Evolutionary conservation across 2,888 invertebrate species (phyloP).

Genomic region (Pardosa pseudoannulata): DNA sequence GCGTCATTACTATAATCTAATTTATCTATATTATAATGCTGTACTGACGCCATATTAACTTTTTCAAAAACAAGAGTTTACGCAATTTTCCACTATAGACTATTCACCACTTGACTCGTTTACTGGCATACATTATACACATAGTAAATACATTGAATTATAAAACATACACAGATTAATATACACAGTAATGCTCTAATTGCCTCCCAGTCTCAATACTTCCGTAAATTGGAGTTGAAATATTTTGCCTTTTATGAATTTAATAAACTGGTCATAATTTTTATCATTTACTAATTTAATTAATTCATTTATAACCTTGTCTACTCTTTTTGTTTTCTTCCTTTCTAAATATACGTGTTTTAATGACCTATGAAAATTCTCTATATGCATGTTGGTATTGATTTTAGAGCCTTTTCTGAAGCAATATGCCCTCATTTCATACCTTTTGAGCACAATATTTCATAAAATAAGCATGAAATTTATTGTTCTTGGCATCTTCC

Average conservation of each 20-base stretch:
- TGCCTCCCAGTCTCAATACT: no score
- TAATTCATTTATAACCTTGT: not conserved
- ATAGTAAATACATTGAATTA: no score
- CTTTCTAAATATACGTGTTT: constrained; percentile 25
- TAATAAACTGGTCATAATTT: not conserved
- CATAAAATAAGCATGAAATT: not conserved
- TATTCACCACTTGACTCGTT: no score
- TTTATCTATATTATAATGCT: no score
- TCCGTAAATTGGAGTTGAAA: no score
- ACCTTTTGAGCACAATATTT: not conserved
- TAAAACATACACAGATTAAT: no score
- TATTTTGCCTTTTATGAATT: constrained; percentile 16
- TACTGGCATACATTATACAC: no score
- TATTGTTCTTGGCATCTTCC: not conserved
- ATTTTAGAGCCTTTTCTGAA: constrained; percentile 15
- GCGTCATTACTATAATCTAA: no score
- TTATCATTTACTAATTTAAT: constrained; percentile 18
- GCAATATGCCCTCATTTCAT: not conserved
- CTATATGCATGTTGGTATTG: constrained; percentile 16
- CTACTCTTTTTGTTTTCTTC: constrained; percentile 21
- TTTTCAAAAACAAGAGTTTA: no score
- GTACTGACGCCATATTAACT: no score
- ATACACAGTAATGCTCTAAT: no score
- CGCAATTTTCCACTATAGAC: no score
- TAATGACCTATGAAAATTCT: constrained; percentile 18